These are phyloP conservation scores for Amaurobius ferox DNA, from an alignment of 2,888 invertebrate genomes.

Conservation along the genomic window DNA sequence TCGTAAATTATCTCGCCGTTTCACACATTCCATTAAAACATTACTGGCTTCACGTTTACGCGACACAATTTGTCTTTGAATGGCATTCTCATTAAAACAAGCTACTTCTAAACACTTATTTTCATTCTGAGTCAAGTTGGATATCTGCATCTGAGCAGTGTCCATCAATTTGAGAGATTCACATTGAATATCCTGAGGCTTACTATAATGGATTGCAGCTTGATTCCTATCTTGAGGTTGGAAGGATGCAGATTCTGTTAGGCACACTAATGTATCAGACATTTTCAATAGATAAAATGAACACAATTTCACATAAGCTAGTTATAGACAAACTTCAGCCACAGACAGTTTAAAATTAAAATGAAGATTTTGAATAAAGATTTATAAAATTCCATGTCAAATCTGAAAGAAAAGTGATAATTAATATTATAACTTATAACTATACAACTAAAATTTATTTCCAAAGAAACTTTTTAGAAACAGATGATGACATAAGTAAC, in stretches of 20 bases:
- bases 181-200: background rate
- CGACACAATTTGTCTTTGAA: background rate
- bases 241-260: slow-evolving; percentile 29
- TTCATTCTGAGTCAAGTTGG: slow-evolving; percentile 21
- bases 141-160: background rate
- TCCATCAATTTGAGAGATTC: background rate
- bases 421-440: too few species aligned
- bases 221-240: slow-evolving; percentile 35
- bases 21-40: slow-evolving; percentile 41
- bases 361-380: background rate
- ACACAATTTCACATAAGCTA: background rate
- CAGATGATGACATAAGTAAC: too few species aligned
- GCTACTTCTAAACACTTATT: slow-evolving; percentile 1
- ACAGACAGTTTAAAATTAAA: background rate
- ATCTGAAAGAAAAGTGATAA: background rate
- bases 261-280: slow-evolving; percentile 44
- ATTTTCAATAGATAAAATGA: background rate
- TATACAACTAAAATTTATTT: too few species aligned
- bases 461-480: too few species aligned
- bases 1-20: slow-evolving; percentile 43
- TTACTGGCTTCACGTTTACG: slow-evolving; percentile 53
- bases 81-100: background rate
- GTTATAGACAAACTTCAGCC: background rate
- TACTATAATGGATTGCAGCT: background rate
- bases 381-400: slow-evolving; percentile 1